Conservation (phyloP, 2,888 invertebrate genomes). For the Cybosia mesomella region DNA sequence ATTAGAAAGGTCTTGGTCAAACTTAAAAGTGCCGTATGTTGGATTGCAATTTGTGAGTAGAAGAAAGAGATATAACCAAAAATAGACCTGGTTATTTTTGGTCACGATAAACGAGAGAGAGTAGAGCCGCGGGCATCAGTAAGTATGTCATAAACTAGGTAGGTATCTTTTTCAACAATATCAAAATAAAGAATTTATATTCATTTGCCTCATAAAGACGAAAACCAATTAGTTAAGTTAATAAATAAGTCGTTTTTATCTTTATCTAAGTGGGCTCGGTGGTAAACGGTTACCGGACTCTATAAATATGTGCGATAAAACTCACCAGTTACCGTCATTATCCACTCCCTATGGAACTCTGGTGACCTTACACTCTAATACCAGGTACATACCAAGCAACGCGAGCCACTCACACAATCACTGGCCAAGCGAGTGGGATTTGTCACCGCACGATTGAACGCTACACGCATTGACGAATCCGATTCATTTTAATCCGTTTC, state of each 20-base stretch:
- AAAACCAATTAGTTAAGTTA: constrained; percentile 4
- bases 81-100: no score
- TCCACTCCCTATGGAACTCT: background rate
- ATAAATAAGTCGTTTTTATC: constrained; percentile 4
- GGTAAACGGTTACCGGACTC: background rate
- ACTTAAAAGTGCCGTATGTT: no score
- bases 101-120: no score
- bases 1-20: no score
- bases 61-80: no score
- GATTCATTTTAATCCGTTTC: no score
- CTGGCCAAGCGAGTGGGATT: no score
- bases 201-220: background rate
- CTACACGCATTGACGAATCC: no score
- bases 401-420: no score
- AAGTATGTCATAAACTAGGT: background rate
- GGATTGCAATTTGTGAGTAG: no score
- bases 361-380: background rate
- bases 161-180: background rate
- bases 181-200: background rate
- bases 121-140: background rate
- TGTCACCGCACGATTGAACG: no score
- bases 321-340: background rate
- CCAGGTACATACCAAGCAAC: background rate
- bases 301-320: background rate
- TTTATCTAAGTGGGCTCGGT: background rate